Evolutionary conservation across 2,797 vertebrate species (phyloP), one percentile per base, ranked within the genome.

Genomic region (Hippocampus kuda): DNA sequence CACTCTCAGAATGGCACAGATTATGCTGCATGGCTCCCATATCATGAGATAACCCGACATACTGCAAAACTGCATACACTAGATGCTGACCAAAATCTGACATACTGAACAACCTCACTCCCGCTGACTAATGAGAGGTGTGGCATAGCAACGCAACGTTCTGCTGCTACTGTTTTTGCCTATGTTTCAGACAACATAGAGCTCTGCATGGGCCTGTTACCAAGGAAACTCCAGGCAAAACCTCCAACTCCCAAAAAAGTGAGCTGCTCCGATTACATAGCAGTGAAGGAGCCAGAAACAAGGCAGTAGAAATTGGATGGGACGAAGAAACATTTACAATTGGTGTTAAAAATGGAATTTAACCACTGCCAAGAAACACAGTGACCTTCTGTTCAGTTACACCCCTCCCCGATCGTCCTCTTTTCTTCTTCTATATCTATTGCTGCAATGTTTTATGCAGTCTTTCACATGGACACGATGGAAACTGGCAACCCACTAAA

Each of bases 181-280:
- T 20, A 60, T 34, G 68, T 72, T 74, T 70, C 48, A 75, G 68
- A 77, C 78, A 82, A 79, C 76, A 71, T 79, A 67, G 76, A 73
- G 76, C 67, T 77, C 72, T 30, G 66, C 69, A 81, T 84, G 79
- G 79, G 79, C 79, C 78, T 83, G 90, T 91, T 90, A 86, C 89
- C 87, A 89, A 75, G 88, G 89, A 77, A 89, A 90, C 89, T 27
- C 65, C 57, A 41, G 63, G 70, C 20, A 62, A 54, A 42, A n/a
- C 13, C 24, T 51, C 2, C 1, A 24, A 24, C 56, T 10, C 6
- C 16, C 60, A 61, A 77, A 78, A 77, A 67, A 30, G 56, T 71
- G 69, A 65, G 65, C 16, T 62, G 4, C 54, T 60, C 15, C 24
- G 22, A n/a, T 62, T 2, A n/a, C 11, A 56, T 24, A 22, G 44